Percentiles rank a stretch among this genome's conserved stretches.
phyloP scores from a whole-genome alignment of 1,140 invertebrate genomes.

The Zophobas morio region DNA sequence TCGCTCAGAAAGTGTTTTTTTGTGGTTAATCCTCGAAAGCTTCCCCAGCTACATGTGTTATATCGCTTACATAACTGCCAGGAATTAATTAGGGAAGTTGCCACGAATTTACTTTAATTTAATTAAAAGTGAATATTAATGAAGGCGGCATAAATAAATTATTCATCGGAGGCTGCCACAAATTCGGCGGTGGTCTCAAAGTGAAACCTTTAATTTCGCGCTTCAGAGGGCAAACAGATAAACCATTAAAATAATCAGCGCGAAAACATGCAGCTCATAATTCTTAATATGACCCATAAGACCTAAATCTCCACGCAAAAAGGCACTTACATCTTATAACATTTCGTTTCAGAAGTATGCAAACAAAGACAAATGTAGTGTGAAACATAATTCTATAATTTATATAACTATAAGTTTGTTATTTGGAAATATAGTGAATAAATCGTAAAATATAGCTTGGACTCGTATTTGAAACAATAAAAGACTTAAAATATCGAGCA shows the following conservation, averaged over 20 bases:
- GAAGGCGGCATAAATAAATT: not conserved
- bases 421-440: too few relatives aligned
- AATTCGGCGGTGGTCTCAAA: not conserved
- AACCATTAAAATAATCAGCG: not conserved
- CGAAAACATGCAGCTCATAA: not conserved
- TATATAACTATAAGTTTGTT: too few relatives aligned
- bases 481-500: too few relatives aligned
- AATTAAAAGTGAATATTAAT: slow-evolving; percentile 12
- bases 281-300: not conserved
- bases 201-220: slow-evolving; percentile 14
- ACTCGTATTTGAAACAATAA: too few relatives aligned
- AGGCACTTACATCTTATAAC: too few relatives aligned
- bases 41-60: not conserved
- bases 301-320: too few relatives aligned
- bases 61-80: not conserved
- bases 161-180: slow-evolving; percentile 4
- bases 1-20: too few relatives aligned
- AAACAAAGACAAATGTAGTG: too few relatives aligned
- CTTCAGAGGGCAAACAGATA: not conserved
- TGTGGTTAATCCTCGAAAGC: too few relatives aligned
- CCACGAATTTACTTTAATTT: slow-evolving; percentile 8
- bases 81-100: not conserved
- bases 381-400: too few relatives aligned
- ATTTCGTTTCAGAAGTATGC: too few relatives aligned
- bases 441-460: too few relatives aligned